These are phyloP conservation scores for Nyctibius bracteatus DNA, from an alignment of 2,113 vertebrate genomes.

Conservation along the genomic window DNA sequence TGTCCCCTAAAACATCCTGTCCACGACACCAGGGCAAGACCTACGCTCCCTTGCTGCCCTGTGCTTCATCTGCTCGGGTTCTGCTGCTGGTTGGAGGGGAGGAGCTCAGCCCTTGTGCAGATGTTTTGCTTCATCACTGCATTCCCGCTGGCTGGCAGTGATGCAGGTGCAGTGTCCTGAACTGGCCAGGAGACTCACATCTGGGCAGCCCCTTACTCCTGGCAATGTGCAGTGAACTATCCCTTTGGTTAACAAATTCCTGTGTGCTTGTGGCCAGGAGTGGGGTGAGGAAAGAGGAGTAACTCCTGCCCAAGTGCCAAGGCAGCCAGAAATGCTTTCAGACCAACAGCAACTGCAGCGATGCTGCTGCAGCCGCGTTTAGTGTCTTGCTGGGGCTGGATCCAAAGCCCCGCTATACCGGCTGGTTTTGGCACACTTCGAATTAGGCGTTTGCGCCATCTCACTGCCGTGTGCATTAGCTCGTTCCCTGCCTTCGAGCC, in stretches of 20 bases:
- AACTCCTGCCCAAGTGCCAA: neutral
- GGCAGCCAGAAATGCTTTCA: neutral
- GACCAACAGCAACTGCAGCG: neutral
- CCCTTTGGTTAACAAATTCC: neutral
- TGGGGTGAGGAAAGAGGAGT: neutral
- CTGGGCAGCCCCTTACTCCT: neutral
- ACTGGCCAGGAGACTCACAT: neutral
- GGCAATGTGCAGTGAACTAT: neutral
- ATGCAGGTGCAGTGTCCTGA: neutral
- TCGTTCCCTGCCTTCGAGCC: neutral
- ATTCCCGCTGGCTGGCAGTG: neutral
- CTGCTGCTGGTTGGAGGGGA: neutral
- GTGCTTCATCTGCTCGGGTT: neutral
- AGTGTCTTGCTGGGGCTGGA: neutral
- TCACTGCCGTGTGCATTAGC: neutral
- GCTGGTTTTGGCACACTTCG: neutral
- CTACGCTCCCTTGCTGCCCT: neutral
- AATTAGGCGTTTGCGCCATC: neutral
- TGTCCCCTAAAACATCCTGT: neutral
- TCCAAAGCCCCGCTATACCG: neutral
- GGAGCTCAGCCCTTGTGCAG: neutral
- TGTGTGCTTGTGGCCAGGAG: neutral
- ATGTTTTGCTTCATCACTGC: rapidly evolving
- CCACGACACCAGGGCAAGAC: neutral
- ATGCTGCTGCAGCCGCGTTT: neutral